phyloP scores from a whole-genome alignment of 2,888 invertebrate species.

The Gari tellinella region DNA sequence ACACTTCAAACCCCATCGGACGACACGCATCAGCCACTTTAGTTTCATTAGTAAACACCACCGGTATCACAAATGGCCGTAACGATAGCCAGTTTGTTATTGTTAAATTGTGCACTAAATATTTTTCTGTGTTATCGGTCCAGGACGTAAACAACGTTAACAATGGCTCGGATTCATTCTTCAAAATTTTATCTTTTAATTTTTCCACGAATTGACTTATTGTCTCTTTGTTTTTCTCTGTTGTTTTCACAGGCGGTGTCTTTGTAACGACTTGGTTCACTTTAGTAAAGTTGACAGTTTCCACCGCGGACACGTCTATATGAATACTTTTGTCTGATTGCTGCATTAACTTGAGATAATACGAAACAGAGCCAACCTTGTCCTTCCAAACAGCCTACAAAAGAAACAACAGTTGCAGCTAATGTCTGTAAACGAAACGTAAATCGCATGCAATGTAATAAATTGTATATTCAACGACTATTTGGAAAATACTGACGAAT shows the following conservation, averaged over 20 bases:
- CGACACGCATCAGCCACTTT: slow-evolving; percentile 48
- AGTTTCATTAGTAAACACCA: slow-evolving; percentile 68
- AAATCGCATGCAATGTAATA: no score
- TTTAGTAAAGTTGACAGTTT: background rate
- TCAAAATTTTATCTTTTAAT: slow-evolving; percentile 26
- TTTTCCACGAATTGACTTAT: slow-evolving; percentile 6
- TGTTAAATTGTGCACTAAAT: slow-evolving; percentile 69
- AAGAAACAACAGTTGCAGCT: no score
- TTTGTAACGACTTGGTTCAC: background rate
- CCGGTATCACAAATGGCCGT: slow-evolving; percentile 64
- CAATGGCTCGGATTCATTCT: slow-evolving; percentile 48
- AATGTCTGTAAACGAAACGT: no score
- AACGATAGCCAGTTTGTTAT: slow-evolving; percentile 68
- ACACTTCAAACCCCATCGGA: slow-evolving; percentile 62
- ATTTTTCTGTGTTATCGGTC: slow-evolving; percentile 63
- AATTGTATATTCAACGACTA: no score
- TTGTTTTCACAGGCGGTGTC: background rate
- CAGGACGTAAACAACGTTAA: slow-evolving; percentile 74
- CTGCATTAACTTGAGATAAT: slow-evolving; percentile 53
- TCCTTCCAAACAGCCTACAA: slow-evolving; percentile 54
- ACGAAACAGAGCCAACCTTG: slow-evolving; percentile 53
- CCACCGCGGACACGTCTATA: slow-evolving; percentile 19
- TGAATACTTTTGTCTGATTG: slow-evolving; percentile 34
- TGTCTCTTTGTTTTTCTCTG: background rate
- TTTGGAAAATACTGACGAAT: no score